Evolutionary conservation across 1,140 invertebrate species (phyloP).

Genomic region (Manduca sexta): DNA sequence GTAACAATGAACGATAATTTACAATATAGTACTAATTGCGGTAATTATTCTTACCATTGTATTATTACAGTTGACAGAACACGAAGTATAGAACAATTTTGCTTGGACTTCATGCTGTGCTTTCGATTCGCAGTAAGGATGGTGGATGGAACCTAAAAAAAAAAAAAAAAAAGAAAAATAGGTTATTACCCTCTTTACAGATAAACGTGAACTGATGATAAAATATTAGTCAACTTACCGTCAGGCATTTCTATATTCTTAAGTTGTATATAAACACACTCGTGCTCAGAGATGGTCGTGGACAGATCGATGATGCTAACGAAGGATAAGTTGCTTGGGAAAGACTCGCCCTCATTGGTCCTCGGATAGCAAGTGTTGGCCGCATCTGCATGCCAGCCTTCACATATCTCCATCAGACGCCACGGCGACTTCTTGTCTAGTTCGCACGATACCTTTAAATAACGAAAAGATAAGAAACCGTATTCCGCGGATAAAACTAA

Average conservation of each 20-base stretch:
- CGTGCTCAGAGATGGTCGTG: conserved; percentile 28
- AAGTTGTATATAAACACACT: conserved; percentile 53
- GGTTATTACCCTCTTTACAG: too few species aligned
- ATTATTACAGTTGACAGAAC: conserved; percentile 72
- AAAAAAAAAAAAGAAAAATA: too few species aligned
- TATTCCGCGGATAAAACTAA: too few species aligned
- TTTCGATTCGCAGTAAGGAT: conserved; percentile 60
- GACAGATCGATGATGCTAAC: conserved; percentile 39
- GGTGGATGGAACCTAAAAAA: conserved; percentile 54
- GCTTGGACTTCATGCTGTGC: conserved; percentile 29
- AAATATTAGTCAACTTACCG: conserved; percentile 12
- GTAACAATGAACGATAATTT: too few species aligned
- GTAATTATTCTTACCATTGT: conserved; percentile 34
- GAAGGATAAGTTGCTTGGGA: conserved; percentile 51
- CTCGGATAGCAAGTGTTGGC: conserved; percentile 41
- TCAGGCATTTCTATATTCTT: conserved; percentile 39
- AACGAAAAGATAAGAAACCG: too few species aligned
- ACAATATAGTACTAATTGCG: neutral
- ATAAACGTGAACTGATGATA: too few species aligned
- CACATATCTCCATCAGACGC: conserved; percentile 60
- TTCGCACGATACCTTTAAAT: conserved; percentile 45
- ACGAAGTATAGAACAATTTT: conserved; percentile 69
- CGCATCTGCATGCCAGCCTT: conserved; percentile 50
- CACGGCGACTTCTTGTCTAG: conserved; percentile 38
- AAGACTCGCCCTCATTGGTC: conserved; percentile 21